Percentiles rank a stretch among this genome's conserved stretches.
Evolutionary conservation across 2,797 vertebrate species (phyloP).

Genomic region (Bufotes viridis): DNA sequence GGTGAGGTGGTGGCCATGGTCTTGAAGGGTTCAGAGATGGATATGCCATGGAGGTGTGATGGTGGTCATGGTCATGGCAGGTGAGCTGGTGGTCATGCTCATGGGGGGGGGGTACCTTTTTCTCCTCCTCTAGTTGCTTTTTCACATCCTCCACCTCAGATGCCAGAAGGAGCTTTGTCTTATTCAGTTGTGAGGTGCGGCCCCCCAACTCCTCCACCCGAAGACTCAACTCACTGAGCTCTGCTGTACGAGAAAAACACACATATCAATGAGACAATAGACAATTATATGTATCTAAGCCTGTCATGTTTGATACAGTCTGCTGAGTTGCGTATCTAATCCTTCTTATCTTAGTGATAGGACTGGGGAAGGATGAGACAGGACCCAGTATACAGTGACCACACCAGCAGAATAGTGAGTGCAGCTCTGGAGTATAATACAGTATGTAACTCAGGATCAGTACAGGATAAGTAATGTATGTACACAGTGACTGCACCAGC

Average conservation of each 20-base stretch:
- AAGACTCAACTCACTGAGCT: constrained; percentile 77
- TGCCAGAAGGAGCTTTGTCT: constrained; percentile 74
- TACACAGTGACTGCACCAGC: too few species aligned
- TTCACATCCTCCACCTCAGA: constrained; percentile 79
- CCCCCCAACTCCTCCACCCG: constrained; percentile 79
- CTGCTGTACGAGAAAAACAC: constrained; percentile 69
- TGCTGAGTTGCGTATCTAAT: too few species aligned
- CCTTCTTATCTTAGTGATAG: too few species aligned
- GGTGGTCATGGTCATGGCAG: not conserved
- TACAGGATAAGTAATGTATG: too few species aligned
- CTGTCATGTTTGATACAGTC: too few species aligned
- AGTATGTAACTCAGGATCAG: too few species aligned
- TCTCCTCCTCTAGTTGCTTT: constrained; percentile 81
- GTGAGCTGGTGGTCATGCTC: not conserved
- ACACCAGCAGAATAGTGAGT: too few species aligned
- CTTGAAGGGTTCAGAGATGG: not conserved
- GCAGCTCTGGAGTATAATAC: too few species aligned
- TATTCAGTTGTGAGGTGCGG: constrained; percentile 73
- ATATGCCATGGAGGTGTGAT: not conserved
- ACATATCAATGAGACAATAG: not conserved
- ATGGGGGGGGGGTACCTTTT: constrained; percentile 72
- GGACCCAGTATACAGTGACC: too few species aligned
- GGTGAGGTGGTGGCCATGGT: not conserved
- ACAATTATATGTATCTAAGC: not conserved
- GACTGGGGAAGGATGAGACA: too few species aligned